These are phyloP conservation scores for Podotricha telesiphe DNA, from an alignment of 2,888 invertebrate species.

Conservation along the genomic window DNA sequence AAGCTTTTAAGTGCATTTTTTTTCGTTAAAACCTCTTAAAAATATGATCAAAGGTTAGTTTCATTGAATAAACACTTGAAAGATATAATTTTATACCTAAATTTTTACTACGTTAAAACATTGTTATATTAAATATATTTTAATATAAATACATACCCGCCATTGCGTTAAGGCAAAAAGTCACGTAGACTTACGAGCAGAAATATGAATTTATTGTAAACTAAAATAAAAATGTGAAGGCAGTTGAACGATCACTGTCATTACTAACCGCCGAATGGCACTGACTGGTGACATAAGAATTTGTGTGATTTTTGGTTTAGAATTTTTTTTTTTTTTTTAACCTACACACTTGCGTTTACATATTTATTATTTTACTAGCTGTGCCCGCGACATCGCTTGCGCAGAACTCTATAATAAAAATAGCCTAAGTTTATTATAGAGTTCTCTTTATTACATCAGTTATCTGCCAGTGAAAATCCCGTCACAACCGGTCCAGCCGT, in stretches of 20 bases:
- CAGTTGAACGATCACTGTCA: constrained; percentile 42
- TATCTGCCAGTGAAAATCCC: no score
- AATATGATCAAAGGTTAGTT: constrained; percentile 51
- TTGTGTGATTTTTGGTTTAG: background rate
- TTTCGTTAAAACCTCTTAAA: background rate
- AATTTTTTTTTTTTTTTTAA: background rate
- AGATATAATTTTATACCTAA: background rate
- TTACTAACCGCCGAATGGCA: constrained; percentile 29
- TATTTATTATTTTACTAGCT: no score
- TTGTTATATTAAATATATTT: background rate
- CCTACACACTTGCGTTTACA: background rate
- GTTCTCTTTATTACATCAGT: no score
- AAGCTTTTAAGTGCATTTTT: constrained; percentile 5
- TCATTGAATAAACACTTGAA: constrained; percentile 18
- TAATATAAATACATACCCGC: constrained; percentile 58
- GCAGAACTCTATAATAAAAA: no score
- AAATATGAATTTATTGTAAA: background rate
- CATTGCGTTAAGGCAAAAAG: constrained; percentile 56
- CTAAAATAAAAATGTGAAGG: constrained; percentile 7
- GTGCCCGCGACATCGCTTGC: no score
- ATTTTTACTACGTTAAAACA: background rate
- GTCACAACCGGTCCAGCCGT: no score
- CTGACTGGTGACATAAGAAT: background rate
- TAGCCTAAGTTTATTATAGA: no score
- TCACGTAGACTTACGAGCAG: constrained; percentile 51